Base-by-base conservation (phyloP, 2,113 vertebrate species). In the Tragelaphus imberbis region DNA sequence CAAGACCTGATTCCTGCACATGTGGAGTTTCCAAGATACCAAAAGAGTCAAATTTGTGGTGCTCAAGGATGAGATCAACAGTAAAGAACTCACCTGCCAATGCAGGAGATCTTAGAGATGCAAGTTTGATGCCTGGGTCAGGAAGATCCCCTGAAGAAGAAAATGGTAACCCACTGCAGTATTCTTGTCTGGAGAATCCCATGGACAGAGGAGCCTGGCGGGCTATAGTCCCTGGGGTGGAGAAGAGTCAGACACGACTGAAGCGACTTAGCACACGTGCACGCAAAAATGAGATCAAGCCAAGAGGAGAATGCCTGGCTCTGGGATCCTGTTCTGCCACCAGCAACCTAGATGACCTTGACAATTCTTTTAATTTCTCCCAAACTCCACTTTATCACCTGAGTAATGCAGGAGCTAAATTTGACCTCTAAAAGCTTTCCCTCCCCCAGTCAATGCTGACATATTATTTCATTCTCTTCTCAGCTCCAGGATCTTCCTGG, bases 291-390 rank as follows among this genome's bases (percentile, higher is more conserved):
- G 65, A 88, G 14, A 7, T 80, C 7, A 27, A 88, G 10, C 30
- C 51, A 30, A 81, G n/a, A 88, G 21, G 21, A 59, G 8, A 27
- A 27, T 13, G 3, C 36, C 30, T 90, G 44, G 23, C 33, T 75
- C 58, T 33, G 1, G 36, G 5, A 28, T 13, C 17, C 0, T 6
- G 0, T 28, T 40, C 55, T 40, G 40, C 40, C 47, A 13, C 47
- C 49, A 58, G n/a, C 7, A 21, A 36, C 63, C 15, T 17, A 16
- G 33, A n/a, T 27, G 63, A 68, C 55, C 27, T 51, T 25, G 53
- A 77, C 81, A 61, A 51, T 44, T 40, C 27, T 33, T 33, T 56
- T 59, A 47, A 33, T 28, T 58, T 63, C 51, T 13, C 7, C 2
- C 23, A 28, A 75, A 17, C 33, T 91, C 56, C 11, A 0, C 49